Evolutionary conservation across 2,888 invertebrate genomes (phyloP), one percentile per base, ranked within the genome.

Genomic region (Erynnis tages): DNA sequence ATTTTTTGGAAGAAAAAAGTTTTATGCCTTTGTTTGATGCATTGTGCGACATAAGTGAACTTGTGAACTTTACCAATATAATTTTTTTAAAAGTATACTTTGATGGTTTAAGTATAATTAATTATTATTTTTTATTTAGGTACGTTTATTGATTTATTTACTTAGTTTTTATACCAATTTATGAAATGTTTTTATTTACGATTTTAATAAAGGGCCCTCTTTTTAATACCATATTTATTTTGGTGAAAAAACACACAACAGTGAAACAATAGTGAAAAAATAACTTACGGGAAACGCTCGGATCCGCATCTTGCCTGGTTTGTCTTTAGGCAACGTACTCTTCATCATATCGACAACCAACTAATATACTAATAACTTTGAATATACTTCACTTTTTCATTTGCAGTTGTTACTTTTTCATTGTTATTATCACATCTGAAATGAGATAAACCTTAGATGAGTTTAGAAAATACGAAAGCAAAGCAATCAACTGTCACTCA

Each of bases 231-330:
- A n/a, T 34, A 6, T 16, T 13, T 32, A 32, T n/a, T n/a, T n/a
- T n/a, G n/a, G 13, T 13, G 2, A 6, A 13, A 29, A 29, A 29
- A 29, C 4, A 30, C 5, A 30, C n/a, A 14, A 41, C 37, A 30
- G 29, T 45, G 17, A 16, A 10, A 17, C n/a, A 32, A 10, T 7
- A 10, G n/a, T 4, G 10, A 3, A 29, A 32, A 32, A 41, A 58
- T 41, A 60, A 93, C 97, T 97, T 91, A 98, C 98, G 83, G 98
- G 98, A 91, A 98, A 98, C 67, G 98, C 98, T 86, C 98, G 93
- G 79, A 98, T 98, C 80, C 98, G 93, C 98, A 98, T 98, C 91
- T 98, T 98, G 91, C 95, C 85, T 54, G 88, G 94, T 91, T 97
- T 97, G 90, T 96, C 96, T 89, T 96, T 97, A 71, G 94, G 94